Evolutionary conservation across 2,888 invertebrate genomes (phyloP).

Genomic region (Sinelater perroti): DNA sequence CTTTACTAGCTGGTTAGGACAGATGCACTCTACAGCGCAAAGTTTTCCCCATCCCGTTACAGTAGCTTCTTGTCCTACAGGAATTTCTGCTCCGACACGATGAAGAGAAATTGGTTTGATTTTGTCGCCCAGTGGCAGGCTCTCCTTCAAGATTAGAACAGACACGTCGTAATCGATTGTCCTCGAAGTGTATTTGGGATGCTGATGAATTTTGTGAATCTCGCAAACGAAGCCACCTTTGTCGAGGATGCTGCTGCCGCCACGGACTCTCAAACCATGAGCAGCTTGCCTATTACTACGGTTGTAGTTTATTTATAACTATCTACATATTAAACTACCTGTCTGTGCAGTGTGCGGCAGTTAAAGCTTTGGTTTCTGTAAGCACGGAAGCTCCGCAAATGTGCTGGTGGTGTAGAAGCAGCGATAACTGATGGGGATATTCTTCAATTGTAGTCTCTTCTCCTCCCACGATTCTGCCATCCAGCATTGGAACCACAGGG

Average conservation of each 20-base stretch:
- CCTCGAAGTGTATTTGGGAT: no score
- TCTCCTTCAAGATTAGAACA: not conserved
- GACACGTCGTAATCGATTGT: conserved; percentile 15
- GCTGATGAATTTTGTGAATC: no score
- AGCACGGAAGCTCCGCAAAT: conserved; percentile 49
- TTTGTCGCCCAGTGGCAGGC: not conserved
- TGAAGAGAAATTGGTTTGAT: not conserved
- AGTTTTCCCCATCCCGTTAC: conserved; percentile 20
- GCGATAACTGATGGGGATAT: conserved; percentile 47
- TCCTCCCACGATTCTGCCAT: conserved; percentile 49
- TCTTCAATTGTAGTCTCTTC: conserved; percentile 42
- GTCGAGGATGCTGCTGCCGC: no score
- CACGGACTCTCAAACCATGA: no score
- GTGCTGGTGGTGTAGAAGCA: conserved; percentile 41
- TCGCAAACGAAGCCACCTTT: no score
- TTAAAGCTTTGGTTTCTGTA: conserved; percentile 42
- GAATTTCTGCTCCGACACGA: not conserved
- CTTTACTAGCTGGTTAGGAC: not conserved
- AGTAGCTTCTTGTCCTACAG: conserved; percentile 1
- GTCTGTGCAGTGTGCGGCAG: conserved; percentile 49
- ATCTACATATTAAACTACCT: no score
- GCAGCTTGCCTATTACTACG: no score
- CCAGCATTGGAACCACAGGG: conserved; percentile 10
- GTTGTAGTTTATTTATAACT: no score
- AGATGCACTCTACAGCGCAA: not conserved